These are phyloP conservation scores for Tympanuchus pallidicinctus DNA, from an alignment of 2,113 vertebrate species.

Conservation along the genomic window DNA sequence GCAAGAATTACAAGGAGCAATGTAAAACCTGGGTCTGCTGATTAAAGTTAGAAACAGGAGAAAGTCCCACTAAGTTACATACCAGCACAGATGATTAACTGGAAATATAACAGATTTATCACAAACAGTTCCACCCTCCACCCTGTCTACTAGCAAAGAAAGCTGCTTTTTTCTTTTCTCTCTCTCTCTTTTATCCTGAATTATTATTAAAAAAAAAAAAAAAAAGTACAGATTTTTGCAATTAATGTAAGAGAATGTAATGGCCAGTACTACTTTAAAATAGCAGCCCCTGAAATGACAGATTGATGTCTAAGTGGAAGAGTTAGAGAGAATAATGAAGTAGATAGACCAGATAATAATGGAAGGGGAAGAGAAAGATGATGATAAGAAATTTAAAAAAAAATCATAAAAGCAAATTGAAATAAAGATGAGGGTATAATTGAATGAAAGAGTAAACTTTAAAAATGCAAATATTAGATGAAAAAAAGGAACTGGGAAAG, in stretches of 20 bases:
- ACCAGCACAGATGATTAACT: background rate
- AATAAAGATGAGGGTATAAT: background rate
- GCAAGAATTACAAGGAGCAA: background rate
- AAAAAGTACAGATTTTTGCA: background rate
- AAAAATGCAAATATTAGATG: background rate
- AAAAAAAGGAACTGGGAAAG: background rate
- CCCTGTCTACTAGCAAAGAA: background rate
- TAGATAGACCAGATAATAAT: background rate
- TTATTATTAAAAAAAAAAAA: too few relatives aligned
- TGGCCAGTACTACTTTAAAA: background rate
- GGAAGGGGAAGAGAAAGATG: background rate
- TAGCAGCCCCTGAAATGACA: background rate
- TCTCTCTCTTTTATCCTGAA: too few relatives aligned
- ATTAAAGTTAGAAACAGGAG: background rate
- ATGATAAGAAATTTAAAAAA: background rate
- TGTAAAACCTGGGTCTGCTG: background rate
- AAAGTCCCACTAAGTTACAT: background rate
- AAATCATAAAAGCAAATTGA: background rate
- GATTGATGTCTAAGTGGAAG: background rate
- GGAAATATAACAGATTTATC: background rate
- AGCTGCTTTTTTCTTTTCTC: too few relatives aligned
- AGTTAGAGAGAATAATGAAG: background rate
- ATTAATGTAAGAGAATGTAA: background rate
- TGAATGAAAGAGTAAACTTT: background rate
- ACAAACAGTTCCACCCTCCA: background rate